These are phyloP conservation scores for Valencia hispanica DNA, from an alignment of 2,797 vertebrate genomes.

Conservation along the genomic window DNA sequence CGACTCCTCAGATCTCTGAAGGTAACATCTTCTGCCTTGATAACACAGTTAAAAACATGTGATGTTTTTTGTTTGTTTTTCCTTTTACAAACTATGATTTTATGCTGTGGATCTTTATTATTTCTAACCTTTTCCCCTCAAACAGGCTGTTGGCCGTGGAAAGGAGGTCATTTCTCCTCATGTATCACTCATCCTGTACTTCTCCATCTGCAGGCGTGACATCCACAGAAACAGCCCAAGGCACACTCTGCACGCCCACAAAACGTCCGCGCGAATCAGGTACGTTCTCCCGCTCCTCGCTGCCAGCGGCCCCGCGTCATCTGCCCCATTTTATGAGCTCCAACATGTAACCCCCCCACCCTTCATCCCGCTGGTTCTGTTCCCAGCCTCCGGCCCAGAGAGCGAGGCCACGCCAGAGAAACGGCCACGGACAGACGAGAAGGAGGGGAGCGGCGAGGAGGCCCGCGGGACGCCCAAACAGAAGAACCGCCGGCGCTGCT, in stretches of 20 bases:
- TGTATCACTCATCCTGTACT: slow-evolving; percentile 3
- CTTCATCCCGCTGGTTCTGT: neutral
- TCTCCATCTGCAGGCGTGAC: slow-evolving; percentile 79
- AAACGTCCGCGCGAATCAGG: slow-evolving; percentile 93
- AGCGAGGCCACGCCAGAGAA: slow-evolving; percentile 93
- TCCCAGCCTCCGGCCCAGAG: slow-evolving; percentile 89
- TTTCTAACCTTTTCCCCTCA: neutral
- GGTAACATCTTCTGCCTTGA: neutral
- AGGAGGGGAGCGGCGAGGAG: slow-evolving; percentile 82
- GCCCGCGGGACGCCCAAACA: slow-evolving; percentile 88
- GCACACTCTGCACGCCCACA: slow-evolving; percentile 89
- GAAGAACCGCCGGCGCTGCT: slow-evolving; percentile 96
- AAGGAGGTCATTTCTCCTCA: neutral
- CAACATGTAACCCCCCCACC: neutral
- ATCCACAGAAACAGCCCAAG: slow-evolving; percentile 90
- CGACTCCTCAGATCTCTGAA: neutral
- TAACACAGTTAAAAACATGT: neutral
- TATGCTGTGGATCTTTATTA: neutral
- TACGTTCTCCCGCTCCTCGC: slow-evolving; percentile 50
- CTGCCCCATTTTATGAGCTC: neutral
- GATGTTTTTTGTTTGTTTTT: slow-evolving; percentile 14
- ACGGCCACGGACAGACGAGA: slow-evolving; percentile 86
- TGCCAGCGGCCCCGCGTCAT: accelerated
- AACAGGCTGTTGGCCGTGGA: neutral
- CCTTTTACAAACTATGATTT: neutral